phyloP scores from a whole-genome alignment of 2,113 vertebrate species.

The Platysternon megacephalum region DNA sequence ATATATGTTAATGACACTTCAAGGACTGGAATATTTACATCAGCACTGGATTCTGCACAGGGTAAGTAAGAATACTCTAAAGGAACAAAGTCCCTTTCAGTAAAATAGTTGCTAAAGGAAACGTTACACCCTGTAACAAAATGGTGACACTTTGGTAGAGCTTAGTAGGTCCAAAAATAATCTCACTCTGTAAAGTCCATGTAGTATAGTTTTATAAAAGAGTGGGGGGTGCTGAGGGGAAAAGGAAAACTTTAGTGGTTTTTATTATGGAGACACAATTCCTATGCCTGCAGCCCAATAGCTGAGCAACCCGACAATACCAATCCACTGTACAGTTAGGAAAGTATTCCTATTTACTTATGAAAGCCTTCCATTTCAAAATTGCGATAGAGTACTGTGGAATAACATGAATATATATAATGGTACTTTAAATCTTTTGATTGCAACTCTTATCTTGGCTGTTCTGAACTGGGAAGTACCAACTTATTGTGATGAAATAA shows the following conservation, averaged over 20 bases:
- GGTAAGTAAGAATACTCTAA: conserved; percentile 78
- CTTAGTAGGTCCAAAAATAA: background rate
- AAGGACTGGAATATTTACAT: conserved; percentile 97
- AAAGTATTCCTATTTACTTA: background rate
- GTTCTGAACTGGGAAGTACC: background rate
- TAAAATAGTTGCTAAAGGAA: background rate
- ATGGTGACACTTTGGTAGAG: background rate
- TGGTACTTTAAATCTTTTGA: background rate
- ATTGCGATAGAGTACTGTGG: background rate
- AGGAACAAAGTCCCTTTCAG: background rate
- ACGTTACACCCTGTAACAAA: background rate
- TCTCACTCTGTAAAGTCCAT: background rate
- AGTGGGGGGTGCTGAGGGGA: background rate
- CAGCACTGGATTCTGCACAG: conserved; percentile 96
- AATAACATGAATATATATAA: background rate
- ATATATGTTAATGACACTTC: conserved; percentile 97
- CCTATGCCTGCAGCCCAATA: background rate
- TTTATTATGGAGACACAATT: background rate
- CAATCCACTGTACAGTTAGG: background rate
- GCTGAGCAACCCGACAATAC: background rate
- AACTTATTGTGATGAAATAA: background rate
- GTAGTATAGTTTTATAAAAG: background rate
- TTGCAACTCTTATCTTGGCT: background rate
- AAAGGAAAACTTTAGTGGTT: background rate
- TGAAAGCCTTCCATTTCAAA: background rate